Evolutionary conservation across 2,888 invertebrate species (phyloP).

Genomic region (Dorcus hopei): DNA sequence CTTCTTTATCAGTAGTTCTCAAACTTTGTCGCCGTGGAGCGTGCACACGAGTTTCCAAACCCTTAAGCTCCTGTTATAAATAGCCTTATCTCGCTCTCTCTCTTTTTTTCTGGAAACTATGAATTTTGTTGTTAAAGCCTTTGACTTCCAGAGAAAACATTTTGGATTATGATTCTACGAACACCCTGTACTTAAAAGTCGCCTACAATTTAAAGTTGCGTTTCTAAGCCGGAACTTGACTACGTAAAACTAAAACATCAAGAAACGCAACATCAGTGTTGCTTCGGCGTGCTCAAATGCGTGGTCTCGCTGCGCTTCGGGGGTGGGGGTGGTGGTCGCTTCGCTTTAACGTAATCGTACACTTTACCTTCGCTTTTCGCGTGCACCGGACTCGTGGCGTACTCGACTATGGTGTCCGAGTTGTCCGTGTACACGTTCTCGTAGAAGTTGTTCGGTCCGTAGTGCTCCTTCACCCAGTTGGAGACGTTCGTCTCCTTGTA

Average conservation of each 20-base stretch:
- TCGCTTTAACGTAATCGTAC: constrained; percentile 39
- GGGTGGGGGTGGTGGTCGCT: constrained; percentile 85
- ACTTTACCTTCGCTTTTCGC: constrained; percentile 24
- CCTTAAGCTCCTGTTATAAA: too few species aligned
- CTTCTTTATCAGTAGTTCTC: too few species aligned
- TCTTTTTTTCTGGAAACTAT: too few species aligned
- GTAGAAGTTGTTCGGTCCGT: constrained; percentile 71
- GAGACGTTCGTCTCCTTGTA: constrained; percentile 83
- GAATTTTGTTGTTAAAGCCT: too few species aligned
- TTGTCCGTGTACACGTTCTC: constrained; percentile 67
- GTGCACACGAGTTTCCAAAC: too few species aligned
- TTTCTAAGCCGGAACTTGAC: neutral
- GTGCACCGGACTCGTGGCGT: constrained; percentile 47
- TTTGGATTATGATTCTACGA: too few species aligned
- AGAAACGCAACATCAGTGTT: constrained; percentile 42
- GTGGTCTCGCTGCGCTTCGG: constrained; percentile 86
- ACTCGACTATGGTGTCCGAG: constrained; percentile 50
- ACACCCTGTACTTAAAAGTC: too few species aligned
- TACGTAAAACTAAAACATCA: neutral
- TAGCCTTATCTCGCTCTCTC: too few species aligned
- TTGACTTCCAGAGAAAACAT: too few species aligned
- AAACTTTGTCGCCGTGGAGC: too few species aligned
- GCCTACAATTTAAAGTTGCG: neutral
- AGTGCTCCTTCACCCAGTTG: constrained; percentile 88
- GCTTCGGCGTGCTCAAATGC: constrained; percentile 62